Evolutionary conservation across 2,797 vertebrate genomes (phyloP), one percentile per base, ranked within the genome.

Genomic region (Cynopterus sphinx): DNA sequence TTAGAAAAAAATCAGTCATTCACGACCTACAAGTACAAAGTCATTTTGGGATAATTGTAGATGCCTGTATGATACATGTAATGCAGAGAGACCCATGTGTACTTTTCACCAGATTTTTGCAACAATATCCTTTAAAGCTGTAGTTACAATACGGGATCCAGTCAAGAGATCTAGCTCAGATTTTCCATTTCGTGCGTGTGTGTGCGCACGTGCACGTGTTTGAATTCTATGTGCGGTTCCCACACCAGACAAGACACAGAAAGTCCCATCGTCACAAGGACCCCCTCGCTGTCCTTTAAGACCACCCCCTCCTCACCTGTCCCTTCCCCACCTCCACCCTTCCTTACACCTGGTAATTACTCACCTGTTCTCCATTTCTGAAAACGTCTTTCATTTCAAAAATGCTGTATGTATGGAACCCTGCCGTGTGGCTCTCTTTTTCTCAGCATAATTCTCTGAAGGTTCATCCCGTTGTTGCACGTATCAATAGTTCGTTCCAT

Each of bases 61-160:
- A 51, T 77, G 67, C 24, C 21, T 2, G 16, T 17, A 17, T 13
- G 26, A 28, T 8, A 4, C 19, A 28, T 10, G 28, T 0, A 49
- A 12, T 13, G 46, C 2, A 89, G 46, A 71, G 59, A 65, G 46
- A 31, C 0, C 5, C 70, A 6, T 8, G 36, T 1, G 17, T 0
- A 3, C 21, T 16, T 22, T 22, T 17, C 11, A 13, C 46, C n/a
- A 6, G 24, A 41, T 65, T 73, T 49, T 75, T 13, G 1, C 8
- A 7, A 16, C 17, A 31, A 21, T 73, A 13, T 39, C 21, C 26
- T n/a, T 7, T 2, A 19, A 63, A 86, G 61, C 9, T 10, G 0
- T 0, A 1, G 28, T 11, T 13, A 1, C 2, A 26, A 0, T 19
- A 11, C 16, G 11, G 12, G 19, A 49, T 3, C 0, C 10, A 24